Evolutionary conservation across 2,797 vertebrate genomes (phyloP).

Genomic region (Loris lydekkerianus): DNA sequence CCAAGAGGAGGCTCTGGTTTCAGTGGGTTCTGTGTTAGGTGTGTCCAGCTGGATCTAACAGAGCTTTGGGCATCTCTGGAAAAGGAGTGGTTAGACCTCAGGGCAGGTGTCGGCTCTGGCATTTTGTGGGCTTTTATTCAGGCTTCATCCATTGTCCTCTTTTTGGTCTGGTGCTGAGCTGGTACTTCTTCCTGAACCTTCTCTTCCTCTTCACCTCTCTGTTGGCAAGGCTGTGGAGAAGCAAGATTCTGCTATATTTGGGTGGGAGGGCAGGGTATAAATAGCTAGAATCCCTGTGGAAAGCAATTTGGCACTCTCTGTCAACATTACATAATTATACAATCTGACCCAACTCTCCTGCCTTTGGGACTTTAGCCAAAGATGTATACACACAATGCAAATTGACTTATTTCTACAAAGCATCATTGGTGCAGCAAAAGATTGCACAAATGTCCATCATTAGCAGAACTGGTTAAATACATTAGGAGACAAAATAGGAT

Average conservation of each 20-base stretch:
- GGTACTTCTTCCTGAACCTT: not conserved
- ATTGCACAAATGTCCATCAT: not conserved
- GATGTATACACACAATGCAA: not conserved
- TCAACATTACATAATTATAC: not conserved
- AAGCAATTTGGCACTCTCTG: constrained; percentile 25
- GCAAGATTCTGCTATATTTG: constrained; percentile 9
- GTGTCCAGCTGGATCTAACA: not conserved
- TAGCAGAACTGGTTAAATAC: not conserved
- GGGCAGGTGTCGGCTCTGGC: not conserved
- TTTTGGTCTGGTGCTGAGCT: not conserved
- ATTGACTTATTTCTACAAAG: constrained; percentile 22
- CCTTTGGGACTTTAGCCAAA: constrained; percentile 43
- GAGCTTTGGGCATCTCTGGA: not conserved
- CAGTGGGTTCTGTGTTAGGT: not conserved
- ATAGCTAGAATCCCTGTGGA: not conserved
- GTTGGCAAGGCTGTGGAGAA: not conserved
- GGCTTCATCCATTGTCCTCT: not conserved
- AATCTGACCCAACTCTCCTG: constrained; percentile 15
- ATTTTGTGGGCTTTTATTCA: not conserved
- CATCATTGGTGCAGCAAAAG: not conserved
- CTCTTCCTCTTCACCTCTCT: not conserved
- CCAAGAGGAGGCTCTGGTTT: not conserved
- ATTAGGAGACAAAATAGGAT: constrained; percentile 18
- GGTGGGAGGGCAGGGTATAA: not conserved
- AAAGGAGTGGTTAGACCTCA: not conserved